These are phyloP conservation scores for Schizopygopsis pylzovi DNA, from an alignment of 2,797 vertebrate genomes.

Conservation along the genomic window DNA sequence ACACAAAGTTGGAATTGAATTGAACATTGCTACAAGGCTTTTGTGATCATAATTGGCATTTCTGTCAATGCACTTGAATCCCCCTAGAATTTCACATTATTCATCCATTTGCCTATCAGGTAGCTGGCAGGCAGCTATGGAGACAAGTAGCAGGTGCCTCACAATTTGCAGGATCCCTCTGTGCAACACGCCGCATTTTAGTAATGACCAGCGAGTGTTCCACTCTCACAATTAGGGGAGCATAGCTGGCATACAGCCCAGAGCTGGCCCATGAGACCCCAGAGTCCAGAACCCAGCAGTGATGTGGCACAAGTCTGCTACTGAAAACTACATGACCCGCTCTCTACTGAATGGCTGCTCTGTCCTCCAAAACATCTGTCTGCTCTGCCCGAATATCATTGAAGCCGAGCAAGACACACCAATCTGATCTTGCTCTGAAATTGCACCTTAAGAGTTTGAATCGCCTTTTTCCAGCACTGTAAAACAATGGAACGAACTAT, in stretches of 20 bases:
- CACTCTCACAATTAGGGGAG: conserved; percentile 74
- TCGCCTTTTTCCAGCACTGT: background rate
- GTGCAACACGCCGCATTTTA: conserved; percentile 52
- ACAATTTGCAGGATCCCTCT: conserved; percentile 68
- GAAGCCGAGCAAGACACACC: background rate
- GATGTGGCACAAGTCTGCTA: conserved; percentile 40
- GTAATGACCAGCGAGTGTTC: conserved; percentile 73
- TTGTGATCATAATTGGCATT: conserved; percentile 21
- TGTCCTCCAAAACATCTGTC: conserved; percentile 56
- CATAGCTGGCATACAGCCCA: conserved; percentile 66
- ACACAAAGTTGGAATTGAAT: conserved; percentile 16
- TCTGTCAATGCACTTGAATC: conserved; percentile 36
- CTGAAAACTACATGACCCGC: conserved; percentile 21
- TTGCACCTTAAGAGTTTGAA: background rate
- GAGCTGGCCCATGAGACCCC: conserved; percentile 59
- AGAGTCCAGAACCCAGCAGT: conserved; percentile 9
- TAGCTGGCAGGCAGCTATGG: conserved; percentile 36
- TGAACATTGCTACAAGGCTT: conserved; percentile 4
- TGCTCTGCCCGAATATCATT: background rate
- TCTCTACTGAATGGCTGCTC: conserved; percentile 16
- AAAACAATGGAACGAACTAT: no score
- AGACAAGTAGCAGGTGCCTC: conserved; percentile 41
- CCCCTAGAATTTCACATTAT: conserved; percentile 18
- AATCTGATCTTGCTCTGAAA: conserved; percentile 21
- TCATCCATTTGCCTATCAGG: conserved; percentile 17